Evolutionary conservation across 2,797 vertebrate genomes (phyloP), one percentile per base, ranked within the genome.

Genomic region (Danio albolineatus): DNA sequence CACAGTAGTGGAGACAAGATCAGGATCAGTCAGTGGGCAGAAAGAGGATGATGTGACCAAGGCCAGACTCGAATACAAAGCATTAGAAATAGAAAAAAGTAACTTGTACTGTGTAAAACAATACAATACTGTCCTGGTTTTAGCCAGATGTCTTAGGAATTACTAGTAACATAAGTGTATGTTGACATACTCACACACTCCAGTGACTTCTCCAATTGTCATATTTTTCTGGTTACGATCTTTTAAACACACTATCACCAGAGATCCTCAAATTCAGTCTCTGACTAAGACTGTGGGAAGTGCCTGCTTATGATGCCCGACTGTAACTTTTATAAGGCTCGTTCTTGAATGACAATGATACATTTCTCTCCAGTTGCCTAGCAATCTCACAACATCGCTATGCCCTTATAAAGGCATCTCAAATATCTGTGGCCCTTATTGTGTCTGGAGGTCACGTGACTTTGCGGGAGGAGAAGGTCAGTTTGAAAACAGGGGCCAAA

Each of bases 391-490:
- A 77, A 28, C 41, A 54, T 59, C n/a, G 19, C 16, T 43, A 66
- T 44, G 19, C 13, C 13, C 54, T 72, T 59, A 57, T 67, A 76
- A 72, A 82, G 77, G 69, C 60, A 65, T 77, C 74, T 48, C 49
- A 49, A 36, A 65, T 64, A 66, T 82, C 74, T 51, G 0, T 72
- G 4, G n/a, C 21, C 28, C 14, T 72, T 60, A 82, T 73, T 82
- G 80, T 82, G 67, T 59, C 44, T 48, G 57, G 44, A 57, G 48
- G 61, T 80, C 70, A 77, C 49, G 14, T 82, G 73, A 21, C 48
- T 71, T 64, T 65, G 66, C 4, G 49, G 73, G 79, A 66, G 64
- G 73, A 81, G 70, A 81, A 81, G 72, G 72, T 81, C 72, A 79
- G 38, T 72, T 72, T 75, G 62, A 76, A n/a, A 60, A 76, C 72